Evolutionary conservation across 92 coral and sea anemone genomes (phyloP).

Genomic region (Desmophyllum pertusum): DNA sequence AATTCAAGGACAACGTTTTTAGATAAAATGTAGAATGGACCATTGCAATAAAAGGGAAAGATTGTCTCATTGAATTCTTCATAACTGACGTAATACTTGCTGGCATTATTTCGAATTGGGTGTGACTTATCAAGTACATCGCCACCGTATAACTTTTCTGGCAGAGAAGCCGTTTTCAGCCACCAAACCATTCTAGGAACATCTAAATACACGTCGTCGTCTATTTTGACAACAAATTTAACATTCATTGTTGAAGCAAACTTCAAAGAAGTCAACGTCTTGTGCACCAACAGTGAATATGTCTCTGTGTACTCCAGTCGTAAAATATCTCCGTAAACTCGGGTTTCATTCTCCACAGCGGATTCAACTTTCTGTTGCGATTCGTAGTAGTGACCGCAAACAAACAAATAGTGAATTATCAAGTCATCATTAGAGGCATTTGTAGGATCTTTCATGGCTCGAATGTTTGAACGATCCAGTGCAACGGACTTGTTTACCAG

Average conservation of each 20-base stretch:
- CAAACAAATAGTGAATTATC: background rate
- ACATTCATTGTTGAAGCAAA: slow-evolving; percentile 41
- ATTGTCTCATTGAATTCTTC: slow-evolving; percentile 16
- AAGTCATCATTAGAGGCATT: background rate
- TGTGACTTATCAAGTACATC: background rate
- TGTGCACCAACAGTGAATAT: slow-evolving; percentile 26
- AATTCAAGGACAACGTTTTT: slow-evolving; percentile 27
- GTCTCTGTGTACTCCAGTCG: slow-evolving; percentile 39
- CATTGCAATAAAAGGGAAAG: slow-evolving; percentile 45
- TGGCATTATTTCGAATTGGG: background rate
- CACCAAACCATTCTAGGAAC: slow-evolving; percentile 52
- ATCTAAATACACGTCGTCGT: slow-evolving; percentile 62
- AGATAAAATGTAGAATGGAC: slow-evolving; percentile 59
- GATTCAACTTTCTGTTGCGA: background rate
- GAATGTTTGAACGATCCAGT: background rate
- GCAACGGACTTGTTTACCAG: background rate
- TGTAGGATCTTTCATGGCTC: background rate
- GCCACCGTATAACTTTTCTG: slow-evolving; percentile 50
- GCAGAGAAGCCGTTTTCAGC: slow-evolving; percentile 45
- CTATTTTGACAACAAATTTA: slow-evolving; percentile 49
- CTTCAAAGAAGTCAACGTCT: slow-evolving; percentile 48
- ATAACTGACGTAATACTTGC: background rate
- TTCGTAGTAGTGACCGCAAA: slow-evolving; percentile 6
- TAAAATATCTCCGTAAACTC: slow-evolving; percentile 45
- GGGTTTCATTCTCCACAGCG: slow-evolving; percentile 1